phyloP scores from a whole-genome alignment of 2,797 vertebrate genomes.

The Toxotes lorentzi region DNA sequence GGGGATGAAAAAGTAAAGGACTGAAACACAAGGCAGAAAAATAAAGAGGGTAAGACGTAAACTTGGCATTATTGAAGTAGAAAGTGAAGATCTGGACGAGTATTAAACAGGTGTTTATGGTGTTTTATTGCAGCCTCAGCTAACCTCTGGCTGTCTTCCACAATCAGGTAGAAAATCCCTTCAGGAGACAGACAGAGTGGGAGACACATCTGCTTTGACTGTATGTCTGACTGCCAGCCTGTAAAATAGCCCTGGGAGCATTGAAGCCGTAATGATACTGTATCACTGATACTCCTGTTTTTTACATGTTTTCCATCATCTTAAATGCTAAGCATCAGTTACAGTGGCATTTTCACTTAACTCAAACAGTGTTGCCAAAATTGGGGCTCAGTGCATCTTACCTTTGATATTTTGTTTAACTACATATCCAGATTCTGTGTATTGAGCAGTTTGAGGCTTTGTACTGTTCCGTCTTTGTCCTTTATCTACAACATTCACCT shows the following conservation, averaged over 20 bases:
- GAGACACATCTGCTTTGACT: constrained; percentile 5
- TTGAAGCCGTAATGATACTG: neutral
- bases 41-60: neutral
- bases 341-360: neutral
- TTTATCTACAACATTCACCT: too few species aligned
- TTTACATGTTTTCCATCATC: neutral
- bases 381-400: neutral
- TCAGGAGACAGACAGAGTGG: neutral
- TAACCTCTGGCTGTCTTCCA: constrained; percentile 5
- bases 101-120: constrained; percentile 14
- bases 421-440: neutral
- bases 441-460: neutral
- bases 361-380: too few species aligned
- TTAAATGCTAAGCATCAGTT: neutral
- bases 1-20: neutral
- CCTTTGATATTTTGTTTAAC: neutral
- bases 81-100: neutral
- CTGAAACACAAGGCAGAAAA: neutral
- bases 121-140: constrained; percentile 9
- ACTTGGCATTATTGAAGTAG: neutral
- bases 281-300: neutral
- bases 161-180: constrained; percentile 17
- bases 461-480: too few species aligned
- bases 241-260: neutral
- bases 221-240: neutral